Percentiles rank a stretch among this genome's conserved stretches.
These are phyloP conservation scores for Drosophila obscura DNA, from an alignment of 1,140 invertebrate species.

Conservation along the genomic window DNA sequence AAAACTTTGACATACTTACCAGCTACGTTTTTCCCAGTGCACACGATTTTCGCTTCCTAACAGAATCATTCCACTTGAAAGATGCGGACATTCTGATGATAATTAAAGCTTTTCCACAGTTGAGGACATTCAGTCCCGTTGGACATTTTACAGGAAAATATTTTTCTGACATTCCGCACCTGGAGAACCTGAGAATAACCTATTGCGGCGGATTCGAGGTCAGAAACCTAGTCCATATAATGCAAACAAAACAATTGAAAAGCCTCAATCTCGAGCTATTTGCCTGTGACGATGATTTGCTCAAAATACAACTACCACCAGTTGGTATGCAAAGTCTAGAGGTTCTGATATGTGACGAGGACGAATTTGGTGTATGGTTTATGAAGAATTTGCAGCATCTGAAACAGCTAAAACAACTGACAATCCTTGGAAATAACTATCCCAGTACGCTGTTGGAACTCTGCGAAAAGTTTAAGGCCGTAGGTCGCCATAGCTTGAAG, in stretches of 20 bases:
- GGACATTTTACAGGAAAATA: conserved; percentile 51
- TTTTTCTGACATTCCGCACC: conserved; percentile 16
- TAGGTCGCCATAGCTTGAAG: no score
- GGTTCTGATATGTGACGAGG: conserved; percentile 20
- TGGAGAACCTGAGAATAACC: conserved; percentile 49
- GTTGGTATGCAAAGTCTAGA: conserved; percentile 38
- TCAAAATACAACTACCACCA: conserved; percentile 19
- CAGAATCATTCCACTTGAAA: conserved; percentile 1
- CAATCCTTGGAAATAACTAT: no score
- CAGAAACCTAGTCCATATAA: conserved; percentile 25
- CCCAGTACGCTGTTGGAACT: no score
- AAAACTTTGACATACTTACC: conserved; percentile 25
- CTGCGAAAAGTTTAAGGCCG: no score
- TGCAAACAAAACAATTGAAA: conserved; percentile 32
- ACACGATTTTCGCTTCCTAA: conserved; percentile 54
- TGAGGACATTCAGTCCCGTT: conserved; percentile 56
- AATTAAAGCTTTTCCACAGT: conserved; percentile 44
- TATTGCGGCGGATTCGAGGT: conserved; percentile 27
- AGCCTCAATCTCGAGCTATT: conserved; percentile 25
- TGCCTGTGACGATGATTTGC: not conserved
- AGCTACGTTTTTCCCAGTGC: conserved; percentile 27
- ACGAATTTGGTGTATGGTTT: conserved; percentile 39
- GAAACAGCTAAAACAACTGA: conserved; percentile 17
- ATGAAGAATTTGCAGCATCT: conserved; percentile 19
- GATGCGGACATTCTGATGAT: conserved; percentile 47